Percentiles rank a stretch among this genome's conserved stretches.
Evolutionary conservation across 2,888 invertebrate genomes (phyloP).

Genomic region (Drosophila stalkeri): DNA sequence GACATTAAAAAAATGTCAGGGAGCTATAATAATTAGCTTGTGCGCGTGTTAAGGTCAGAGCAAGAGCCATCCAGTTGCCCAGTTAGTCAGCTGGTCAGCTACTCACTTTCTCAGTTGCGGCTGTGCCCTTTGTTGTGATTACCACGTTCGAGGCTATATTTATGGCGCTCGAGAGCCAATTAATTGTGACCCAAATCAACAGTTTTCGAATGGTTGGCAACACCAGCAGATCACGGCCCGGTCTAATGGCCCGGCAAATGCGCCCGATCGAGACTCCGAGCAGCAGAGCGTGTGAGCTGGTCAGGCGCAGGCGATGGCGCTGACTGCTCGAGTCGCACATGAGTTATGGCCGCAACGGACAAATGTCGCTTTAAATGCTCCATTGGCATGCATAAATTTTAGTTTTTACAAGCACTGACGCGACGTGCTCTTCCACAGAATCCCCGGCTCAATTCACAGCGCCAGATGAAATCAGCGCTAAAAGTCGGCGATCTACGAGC

Average conservation of each 20-base stretch:
- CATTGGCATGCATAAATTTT: constrained; percentile 75
- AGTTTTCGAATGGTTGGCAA: constrained; percentile 68
- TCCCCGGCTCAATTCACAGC: constrained; percentile 47
- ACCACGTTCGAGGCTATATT: constrained; percentile 74
- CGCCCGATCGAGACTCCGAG: constrained; percentile 44
- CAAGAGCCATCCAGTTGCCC: neutral
- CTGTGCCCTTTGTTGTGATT: constrained; percentile 77
- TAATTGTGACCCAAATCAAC: constrained; percentile 82
- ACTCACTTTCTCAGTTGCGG: constrained; percentile 37
- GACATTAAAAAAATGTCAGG: constrained; percentile 2
- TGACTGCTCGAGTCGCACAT: constrained; percentile 54
- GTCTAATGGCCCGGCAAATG: constrained; percentile 66
- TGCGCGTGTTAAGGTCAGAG: constrained; percentile 40
- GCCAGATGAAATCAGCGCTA: constrained; percentile 75
- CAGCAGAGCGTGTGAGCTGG: constrained; percentile 24
- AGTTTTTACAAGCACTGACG: constrained; percentile 69
- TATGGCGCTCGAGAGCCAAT: constrained; percentile 81
- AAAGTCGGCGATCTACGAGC: constrained; percentile 44
- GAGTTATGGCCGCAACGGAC: constrained; percentile 66
- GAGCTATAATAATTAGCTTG: constrained; percentile 39
- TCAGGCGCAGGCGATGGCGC: constrained; percentile 35
- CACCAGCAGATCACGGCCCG: constrained; percentile 47
- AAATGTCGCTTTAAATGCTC: constrained; percentile 77
- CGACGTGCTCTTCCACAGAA: constrained; percentile 54
- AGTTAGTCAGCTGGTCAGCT: constrained; percentile 17